Conservation (phyloP, 2,113 vertebrate genomes). For the Ptilonorhynchus violaceus region DNA sequence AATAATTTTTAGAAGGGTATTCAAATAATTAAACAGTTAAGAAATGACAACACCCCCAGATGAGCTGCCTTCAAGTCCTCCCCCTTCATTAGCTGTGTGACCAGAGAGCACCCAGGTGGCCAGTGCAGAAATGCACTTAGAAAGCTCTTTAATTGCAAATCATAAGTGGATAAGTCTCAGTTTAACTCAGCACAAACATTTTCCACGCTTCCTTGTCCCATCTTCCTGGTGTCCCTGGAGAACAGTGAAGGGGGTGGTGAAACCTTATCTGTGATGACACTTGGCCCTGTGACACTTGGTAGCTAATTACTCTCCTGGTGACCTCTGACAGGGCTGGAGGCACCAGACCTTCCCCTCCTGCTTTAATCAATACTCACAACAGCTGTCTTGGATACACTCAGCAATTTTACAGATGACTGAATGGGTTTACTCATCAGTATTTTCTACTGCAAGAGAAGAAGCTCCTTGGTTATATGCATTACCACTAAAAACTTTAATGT, state of each 20-base stretch:
- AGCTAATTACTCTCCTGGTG: slow-evolving; percentile 43
- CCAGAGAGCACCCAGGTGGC: slow-evolving; percentile 34
- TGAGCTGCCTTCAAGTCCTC: not conserved
- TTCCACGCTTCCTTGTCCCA: slow-evolving; percentile 16
- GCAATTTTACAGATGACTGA: not conserved
- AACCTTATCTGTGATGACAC: slow-evolving; percentile 38
- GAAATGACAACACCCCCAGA: not conserved
- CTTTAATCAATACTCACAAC: slow-evolving; percentile 25
- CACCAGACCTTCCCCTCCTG: not conserved
- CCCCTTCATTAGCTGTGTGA: not conserved
- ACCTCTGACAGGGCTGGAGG: slow-evolving; percentile 30
- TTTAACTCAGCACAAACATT: slow-evolving; percentile 44
- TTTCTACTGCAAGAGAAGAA: not conserved
- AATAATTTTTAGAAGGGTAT: not conserved
- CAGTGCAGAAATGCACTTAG: slow-evolving; percentile 2
- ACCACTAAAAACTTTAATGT: not conserved
- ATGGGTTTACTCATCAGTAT: slow-evolving; percentile 32
- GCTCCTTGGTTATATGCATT: not conserved
- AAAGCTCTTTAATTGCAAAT: slow-evolving; percentile 44
- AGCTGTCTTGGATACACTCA: not conserved
- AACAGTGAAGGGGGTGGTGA: not conserved
- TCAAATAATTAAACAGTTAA: not conserved
- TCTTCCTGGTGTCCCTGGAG: not conserved
- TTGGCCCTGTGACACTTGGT: slow-evolving; percentile 1
- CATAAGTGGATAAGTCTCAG: slow-evolving; percentile 31